phyloP scores from a whole-genome alignment of 2,888 invertebrate genomes.

The Tipula confusa region DNA sequence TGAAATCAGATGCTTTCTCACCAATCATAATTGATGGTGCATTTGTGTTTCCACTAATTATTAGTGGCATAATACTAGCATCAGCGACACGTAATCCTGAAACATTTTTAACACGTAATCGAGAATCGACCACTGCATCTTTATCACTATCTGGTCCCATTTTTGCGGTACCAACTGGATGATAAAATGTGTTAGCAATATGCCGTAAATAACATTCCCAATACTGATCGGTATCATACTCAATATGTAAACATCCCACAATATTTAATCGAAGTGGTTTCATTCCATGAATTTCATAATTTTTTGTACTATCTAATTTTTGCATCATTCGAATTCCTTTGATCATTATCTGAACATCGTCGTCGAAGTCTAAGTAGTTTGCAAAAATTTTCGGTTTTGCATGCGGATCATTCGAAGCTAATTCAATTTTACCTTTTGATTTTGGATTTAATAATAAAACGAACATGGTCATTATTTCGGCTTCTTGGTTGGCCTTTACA shows the following conservation, averaged over 20 bases:
- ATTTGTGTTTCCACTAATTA: conserved; percentile 76
- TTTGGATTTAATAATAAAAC: conserved; percentile 47
- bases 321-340: conserved; percentile 47
- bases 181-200: conserved; percentile 62
- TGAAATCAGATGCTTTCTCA: conserved; percentile 68
- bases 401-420: conserved; percentile 53
- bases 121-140: conserved; percentile 62
- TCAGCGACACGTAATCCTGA: conserved; percentile 64
- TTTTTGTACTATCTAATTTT: conserved; percentile 37
- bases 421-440: conserved; percentile 53
- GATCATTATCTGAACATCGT: conserved; percentile 55
- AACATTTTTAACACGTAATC: conserved; percentile 61
- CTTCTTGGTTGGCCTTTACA: conserved; percentile 35
- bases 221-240: conserved; percentile 49
- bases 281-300: conserved; percentile 32
- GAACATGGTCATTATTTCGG: conserved; percentile 40
- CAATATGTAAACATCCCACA: conserved; percentile 40
- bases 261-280: conserved; percentile 34
- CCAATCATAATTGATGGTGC: conserved; percentile 83
- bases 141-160: conserved; percentile 62
- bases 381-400: conserved; percentile 61
- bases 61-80: conserved; percentile 72
- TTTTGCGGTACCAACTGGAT: conserved; percentile 65
- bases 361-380: conserved; percentile 59
- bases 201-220: conserved; percentile 67